These are phyloP conservation scores for Drosophila sulfurigaster DNA, from an alignment of 1,140 invertebrate genomes.

Conservation along the genomic window DNA sequence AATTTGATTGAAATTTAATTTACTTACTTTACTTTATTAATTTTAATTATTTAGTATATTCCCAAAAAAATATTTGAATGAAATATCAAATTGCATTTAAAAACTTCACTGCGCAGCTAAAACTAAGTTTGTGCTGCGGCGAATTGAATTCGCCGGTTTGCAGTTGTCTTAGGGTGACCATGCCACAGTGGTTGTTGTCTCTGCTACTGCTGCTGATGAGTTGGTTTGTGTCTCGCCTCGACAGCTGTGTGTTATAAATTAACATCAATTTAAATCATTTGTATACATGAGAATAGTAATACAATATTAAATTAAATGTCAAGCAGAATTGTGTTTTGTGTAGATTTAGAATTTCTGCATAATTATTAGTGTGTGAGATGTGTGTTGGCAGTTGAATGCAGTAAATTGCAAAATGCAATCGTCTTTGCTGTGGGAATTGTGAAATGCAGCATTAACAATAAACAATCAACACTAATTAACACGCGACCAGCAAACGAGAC, in stretches of 20 bases:
- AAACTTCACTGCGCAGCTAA: background rate
- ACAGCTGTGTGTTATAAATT: conserved; percentile 8
- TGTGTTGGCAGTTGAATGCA: background rate
- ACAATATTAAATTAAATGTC: background rate
- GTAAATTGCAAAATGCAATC: conserved; percentile 29
- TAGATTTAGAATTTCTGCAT: conserved; percentile 9
- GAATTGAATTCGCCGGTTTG: background rate
- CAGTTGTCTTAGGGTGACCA: conserved; percentile 26
- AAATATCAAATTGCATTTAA: no score
- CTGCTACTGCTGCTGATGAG: background rate
- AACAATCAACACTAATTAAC: conserved; percentile 71
- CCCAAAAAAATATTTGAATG: no score
- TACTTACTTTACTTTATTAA: no score
- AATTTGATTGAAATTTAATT: no score
- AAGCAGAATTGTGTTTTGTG: background rate
- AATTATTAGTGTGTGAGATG: conserved; percentile 37
- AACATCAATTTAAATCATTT: background rate
- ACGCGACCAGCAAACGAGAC: conserved; percentile 52
- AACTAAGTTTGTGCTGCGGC: conserved; percentile 9
- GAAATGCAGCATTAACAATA: conserved; percentile 66
- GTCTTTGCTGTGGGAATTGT: conserved; percentile 56
- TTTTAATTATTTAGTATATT: no score
- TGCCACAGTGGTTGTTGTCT: conserved; percentile 17
- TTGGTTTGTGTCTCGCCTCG: conserved; percentile 9
- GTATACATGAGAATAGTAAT: background rate